Percentiles rank a stretch among this genome's conserved stretches.
These are phyloP conservation scores for Diabrotica balteata DNA, from an alignment of 2,888 invertebrate genomes.

Conservation along the genomic window DNA sequence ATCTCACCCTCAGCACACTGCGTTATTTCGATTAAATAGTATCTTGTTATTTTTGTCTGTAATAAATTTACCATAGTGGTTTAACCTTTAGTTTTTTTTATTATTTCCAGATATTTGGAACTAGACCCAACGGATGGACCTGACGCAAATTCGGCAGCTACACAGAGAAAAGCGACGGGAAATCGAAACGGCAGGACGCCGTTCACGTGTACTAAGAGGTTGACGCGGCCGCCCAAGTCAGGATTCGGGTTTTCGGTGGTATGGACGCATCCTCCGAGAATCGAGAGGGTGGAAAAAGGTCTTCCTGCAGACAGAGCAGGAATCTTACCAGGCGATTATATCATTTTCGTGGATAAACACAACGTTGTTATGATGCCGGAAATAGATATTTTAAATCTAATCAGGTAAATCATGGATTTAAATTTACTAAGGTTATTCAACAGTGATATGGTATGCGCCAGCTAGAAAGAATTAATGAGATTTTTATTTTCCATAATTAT, in stretches of 20 bases:
- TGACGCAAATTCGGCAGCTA: constrained; percentile 66
- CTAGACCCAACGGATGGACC: constrained; percentile 76
- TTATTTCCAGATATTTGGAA: constrained; percentile 69
- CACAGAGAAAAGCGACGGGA: constrained; percentile 64
- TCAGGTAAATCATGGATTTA: constrained; percentile 55
- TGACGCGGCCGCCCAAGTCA: constrained; percentile 60
- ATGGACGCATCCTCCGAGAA: constrained; percentile 87
- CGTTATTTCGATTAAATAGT: background rate
- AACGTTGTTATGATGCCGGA: constrained; percentile 86
- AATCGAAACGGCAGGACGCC: constrained; percentile 74
- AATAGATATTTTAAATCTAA: constrained; percentile 71
- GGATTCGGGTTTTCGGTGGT: constrained; percentile 88
- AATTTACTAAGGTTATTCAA: too few species aligned
- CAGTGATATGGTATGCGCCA: too few species aligned
- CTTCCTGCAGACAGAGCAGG: constrained; percentile 85
- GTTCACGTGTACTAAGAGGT: constrained; percentile 78
- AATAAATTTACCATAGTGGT: too few species aligned
- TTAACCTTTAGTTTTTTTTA: too few species aligned
- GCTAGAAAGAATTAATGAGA: too few species aligned
- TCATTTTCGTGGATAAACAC: constrained; percentile 86
- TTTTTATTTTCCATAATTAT: too few species aligned
- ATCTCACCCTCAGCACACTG: too few species aligned
- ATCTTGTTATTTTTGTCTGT: too few species aligned
- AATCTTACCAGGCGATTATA: constrained; percentile 82
- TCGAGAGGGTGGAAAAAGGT: constrained; percentile 83